Base-by-base conservation (phyloP, 1,140 invertebrate species). In the Piezodorus guildinii region DNA sequence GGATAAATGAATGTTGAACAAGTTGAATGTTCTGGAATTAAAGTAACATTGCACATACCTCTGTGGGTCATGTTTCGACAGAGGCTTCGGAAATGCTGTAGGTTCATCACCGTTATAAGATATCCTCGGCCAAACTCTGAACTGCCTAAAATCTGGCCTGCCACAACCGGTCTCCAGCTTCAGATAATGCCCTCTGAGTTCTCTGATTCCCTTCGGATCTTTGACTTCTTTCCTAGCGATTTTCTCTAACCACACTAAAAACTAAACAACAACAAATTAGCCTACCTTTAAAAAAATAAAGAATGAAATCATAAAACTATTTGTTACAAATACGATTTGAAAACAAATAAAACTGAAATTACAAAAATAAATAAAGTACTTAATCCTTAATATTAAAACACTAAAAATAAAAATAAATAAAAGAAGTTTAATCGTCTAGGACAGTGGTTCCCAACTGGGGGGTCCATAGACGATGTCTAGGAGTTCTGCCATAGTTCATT, bases 91-190 rank as follows among this genome's bases (percentile, higher is more conserved):
- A 23, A 56, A 56, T 23, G 52, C 52, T 3, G 52, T 23, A 23
- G 52, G 52, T 25, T 56, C 52, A 4, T 56, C 52, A 3, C 23
- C 52, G 15, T 19, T 23, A 56, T 9, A 56, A 1, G 19, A 23
- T 14, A 68, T 52, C 6, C 25, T 51, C 1, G 69, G 69, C 69
- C 69, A 69, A 21, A 56, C 27, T 25, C 23, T 25, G 43, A 68
- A 62, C 30, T 66, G 51, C 45, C 62, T 68, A 62, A 67, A 69
- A 46, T 68, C 65, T n/a, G 69, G 69, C 15, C 69, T 30, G 9
- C 23, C 52, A 46, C 27, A n/a, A 0, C 60, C 63, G 17, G 67
- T 68, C 58, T 69, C 68, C 27, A 69, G 34, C 61, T 69, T 69
- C 3, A 69, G 49, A 44, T 62, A 69, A 27, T 49, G 43, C 8